phyloP scores from a whole-genome alignment of 2,797 vertebrate species.

The Catharus ustulatus region DNA sequence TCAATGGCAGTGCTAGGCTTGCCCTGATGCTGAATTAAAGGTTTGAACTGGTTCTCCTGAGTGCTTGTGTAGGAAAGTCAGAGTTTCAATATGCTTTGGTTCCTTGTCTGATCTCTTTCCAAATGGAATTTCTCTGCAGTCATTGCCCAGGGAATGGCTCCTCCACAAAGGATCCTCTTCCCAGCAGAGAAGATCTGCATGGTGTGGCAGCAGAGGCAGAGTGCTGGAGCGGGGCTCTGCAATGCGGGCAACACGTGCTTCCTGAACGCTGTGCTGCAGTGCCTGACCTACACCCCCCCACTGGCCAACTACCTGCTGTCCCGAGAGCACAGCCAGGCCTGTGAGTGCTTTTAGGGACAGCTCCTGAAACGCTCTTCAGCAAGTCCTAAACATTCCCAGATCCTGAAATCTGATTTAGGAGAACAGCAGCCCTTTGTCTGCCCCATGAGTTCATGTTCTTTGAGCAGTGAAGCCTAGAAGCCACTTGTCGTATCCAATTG shows the following conservation, averaged over 20 bases:
- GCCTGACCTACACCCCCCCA: slow-evolving; percentile 89
- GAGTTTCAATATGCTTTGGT: accelerated
- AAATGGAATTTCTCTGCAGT: slow-evolving; percentile 55
- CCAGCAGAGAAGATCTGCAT: slow-evolving; percentile 85
- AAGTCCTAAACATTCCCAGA: neutral
- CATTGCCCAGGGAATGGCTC: slow-evolving; percentile 83
- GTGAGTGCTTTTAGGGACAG: neutral
- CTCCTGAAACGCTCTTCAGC: accelerated
- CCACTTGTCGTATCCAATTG: neutral
- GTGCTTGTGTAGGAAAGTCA: neutral
- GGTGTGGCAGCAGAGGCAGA: slow-evolving; percentile 86
- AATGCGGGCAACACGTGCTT: slow-evolving; percentile 93
- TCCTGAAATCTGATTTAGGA: too few species aligned
- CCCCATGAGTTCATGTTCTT: neutral
- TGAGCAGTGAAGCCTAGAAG: neutral
- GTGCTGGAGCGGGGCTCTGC: slow-evolving; percentile 88
- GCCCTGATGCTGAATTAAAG: too few species aligned
- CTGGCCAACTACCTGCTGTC: slow-evolving; percentile 79
- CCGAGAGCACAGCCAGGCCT: neutral
- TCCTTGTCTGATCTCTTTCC: neutral
- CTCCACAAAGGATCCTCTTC: slow-evolving; percentile 88
- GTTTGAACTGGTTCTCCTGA: neutral
- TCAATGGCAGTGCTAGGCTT: neutral
- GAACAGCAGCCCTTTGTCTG: neutral
- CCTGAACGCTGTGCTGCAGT: slow-evolving; percentile 90